A percentile compares a stretch with the other conserved stretches of the same genome.
These are phyloP conservation scores for Piscicola geometra DNA, from an alignment of 2,888 invertebrate genomes.

Conservation along the genomic window DNA sequence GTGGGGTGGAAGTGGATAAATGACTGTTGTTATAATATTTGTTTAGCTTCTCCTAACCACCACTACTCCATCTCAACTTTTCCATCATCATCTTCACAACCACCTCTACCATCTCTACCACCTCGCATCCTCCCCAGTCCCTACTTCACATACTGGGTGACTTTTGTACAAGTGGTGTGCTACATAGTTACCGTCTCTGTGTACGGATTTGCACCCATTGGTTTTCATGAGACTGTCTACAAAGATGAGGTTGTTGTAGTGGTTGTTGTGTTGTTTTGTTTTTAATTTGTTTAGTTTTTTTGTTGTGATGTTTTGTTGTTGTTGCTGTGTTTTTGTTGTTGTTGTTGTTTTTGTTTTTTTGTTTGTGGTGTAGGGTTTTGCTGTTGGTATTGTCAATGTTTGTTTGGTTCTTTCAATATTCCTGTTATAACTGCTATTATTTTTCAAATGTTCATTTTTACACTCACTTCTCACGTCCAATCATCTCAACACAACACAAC, in stretches of 20 bases:
- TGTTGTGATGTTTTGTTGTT: not conserved
- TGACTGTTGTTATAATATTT: too few relatives aligned
- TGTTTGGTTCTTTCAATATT: too few relatives aligned
- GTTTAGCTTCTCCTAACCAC: too few relatives aligned
- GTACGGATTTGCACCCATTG: constrained; percentile 91
- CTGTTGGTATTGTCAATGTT: not conserved
- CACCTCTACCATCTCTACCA: not conserved
- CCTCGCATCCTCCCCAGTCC: constrained; percentile 63
- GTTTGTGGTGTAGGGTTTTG: not conserved
- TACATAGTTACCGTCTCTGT: constrained; percentile 80
- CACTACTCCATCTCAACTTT: too few relatives aligned
- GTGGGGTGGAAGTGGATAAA: too few relatives aligned
- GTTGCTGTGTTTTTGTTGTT: constrained; percentile 4
- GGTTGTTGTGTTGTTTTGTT: not conserved
- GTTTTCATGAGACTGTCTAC: constrained; percentile 52
- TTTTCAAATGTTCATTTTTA: too few relatives aligned
- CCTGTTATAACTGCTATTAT: not conserved
- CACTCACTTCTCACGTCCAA: too few relatives aligned
- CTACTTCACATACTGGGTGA: constrained; percentile 98
- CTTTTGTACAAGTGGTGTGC: constrained; percentile 87
- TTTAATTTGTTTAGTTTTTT: not conserved
- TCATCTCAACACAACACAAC: too few relatives aligned
- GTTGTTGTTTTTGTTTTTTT: not conserved
- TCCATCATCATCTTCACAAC: too few relatives aligned
- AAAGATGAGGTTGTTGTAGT: constrained; percentile 17